phyloP scores from a whole-genome alignment of 2,113 vertebrate genomes.

The Tachycineta bicolor region DNA sequence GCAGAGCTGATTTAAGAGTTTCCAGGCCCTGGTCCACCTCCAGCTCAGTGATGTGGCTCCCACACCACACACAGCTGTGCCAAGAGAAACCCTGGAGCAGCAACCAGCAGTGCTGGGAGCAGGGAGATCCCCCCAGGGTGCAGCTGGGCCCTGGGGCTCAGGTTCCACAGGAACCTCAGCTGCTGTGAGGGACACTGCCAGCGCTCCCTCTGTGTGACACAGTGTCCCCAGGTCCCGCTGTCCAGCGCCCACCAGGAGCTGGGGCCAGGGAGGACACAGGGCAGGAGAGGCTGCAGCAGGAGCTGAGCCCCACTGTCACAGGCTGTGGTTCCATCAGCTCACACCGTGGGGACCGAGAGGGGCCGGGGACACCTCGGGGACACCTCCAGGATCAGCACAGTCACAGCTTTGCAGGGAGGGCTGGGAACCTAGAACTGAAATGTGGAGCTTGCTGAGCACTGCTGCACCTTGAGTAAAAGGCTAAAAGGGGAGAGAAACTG shows the following conservation, averaged over 20 bases:
- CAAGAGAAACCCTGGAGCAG: not conserved
- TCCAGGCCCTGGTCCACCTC: conserved; percentile 41
- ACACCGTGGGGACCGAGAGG: not conserved
- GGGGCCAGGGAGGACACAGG: not conserved
- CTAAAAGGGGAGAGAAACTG: not conserved
- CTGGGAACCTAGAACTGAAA: accelerated
- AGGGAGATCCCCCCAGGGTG: not conserved
- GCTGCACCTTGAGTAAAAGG: not conserved
- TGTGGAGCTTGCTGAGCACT: not conserved
- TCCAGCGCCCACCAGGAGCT: not conserved
- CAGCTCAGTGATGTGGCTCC: conserved; percentile 38
- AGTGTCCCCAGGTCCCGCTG: not conserved
- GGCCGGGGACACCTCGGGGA: not conserved
- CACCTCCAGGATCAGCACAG: not conserved
- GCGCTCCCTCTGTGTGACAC: not conserved
- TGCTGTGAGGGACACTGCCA: not conserved
- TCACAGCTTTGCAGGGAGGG: not conserved
- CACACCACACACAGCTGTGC: not conserved
- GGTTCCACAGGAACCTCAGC: not conserved
- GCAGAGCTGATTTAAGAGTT: conserved; percentile 44
- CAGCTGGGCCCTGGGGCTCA: not conserved
- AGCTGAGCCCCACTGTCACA: not conserved
- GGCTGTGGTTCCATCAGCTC: not conserved
- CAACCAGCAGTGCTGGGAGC: not conserved
- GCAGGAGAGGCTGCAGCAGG: not conserved